Conservation (phyloP, 2,113 vertebrate genomes). For the Rhea americana region DNA sequence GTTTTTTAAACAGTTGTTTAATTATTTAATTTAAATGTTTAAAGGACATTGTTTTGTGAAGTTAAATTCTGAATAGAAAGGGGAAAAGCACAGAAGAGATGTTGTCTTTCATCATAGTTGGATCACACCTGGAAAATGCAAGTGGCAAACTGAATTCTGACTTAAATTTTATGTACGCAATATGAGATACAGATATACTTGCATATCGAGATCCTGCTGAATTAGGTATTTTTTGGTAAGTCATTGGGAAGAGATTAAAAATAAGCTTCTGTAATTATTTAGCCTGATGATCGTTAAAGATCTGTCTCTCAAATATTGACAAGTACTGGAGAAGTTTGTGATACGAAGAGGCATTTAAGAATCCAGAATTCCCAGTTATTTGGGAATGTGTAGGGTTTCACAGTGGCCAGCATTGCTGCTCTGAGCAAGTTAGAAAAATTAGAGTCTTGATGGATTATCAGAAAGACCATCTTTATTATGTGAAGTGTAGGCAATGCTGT, state of each 20-base stretch:
- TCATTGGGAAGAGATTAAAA: background rate
- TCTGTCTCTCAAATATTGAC: background rate
- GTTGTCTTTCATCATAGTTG: background rate
- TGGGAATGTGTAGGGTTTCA: background rate
- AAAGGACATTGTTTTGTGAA: rapidly evolving
- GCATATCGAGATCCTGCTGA: rapidly evolving
- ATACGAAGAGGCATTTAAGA: background rate
- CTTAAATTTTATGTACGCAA: rapidly evolving
- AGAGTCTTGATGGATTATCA: rapidly evolving
- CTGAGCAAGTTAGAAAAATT: background rate
- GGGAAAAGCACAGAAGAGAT: background rate
- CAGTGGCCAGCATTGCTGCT: background rate
- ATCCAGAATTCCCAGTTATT: background rate
- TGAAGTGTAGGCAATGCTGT: background rate
- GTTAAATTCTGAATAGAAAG: background rate
- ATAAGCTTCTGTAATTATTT: background rate
- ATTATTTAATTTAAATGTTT: rapidly evolving
- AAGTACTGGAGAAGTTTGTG: background rate
- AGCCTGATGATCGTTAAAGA: background rate
- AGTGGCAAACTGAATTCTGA: background rate
- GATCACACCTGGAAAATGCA: background rate
- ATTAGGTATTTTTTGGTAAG: rapidly evolving
- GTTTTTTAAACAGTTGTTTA: background rate
- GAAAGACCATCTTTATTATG: background rate
- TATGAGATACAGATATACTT: rapidly evolving